Percentiles rank a stretch among this genome's conserved stretches.
Conservation (phyloP, 2,888 invertebrate species). For the Gryllus longicercus region DNA sequence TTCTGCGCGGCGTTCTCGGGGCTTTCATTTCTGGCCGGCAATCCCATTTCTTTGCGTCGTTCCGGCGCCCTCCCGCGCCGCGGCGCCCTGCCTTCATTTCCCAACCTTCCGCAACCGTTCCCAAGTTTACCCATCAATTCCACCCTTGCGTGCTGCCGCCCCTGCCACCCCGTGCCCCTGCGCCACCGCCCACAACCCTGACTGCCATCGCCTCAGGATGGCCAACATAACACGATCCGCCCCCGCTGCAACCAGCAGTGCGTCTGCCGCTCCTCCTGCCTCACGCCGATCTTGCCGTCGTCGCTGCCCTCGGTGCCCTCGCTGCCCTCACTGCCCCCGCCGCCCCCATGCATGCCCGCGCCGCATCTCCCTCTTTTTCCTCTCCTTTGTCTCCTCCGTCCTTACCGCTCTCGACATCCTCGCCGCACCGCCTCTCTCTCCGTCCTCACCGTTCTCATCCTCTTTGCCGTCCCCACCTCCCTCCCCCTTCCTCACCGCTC, state of each 20-base stretch:
- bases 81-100: background rate
- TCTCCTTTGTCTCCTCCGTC: background rate
- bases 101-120: slow-evolving; percentile 17
- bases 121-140: slow-evolving; percentile 17
- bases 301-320: background rate
- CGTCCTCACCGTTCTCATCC: background rate
- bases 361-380: background rate
- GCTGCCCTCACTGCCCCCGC: background rate
- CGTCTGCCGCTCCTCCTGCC: too few species aligned
- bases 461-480: background rate
- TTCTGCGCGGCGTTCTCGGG: background rate
- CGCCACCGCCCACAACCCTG: background rate
- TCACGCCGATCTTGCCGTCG: too few species aligned
- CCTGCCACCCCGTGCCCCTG: background rate
- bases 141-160: background rate
- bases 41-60: slow-evolving; percentile 1
- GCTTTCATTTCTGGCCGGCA: slow-evolving; percentile 1
- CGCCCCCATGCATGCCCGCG: background rate
- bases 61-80: background rate
- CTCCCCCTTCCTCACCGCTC: background rate
- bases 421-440: background rate
- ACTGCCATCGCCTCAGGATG: background rate
- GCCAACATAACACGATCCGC: background rate
- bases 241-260: background rate
- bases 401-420: background rate